Evolutionary conservation across 1,140 invertebrate genomes (phyloP).

Genomic region (Triops longicaudatus): DNA sequence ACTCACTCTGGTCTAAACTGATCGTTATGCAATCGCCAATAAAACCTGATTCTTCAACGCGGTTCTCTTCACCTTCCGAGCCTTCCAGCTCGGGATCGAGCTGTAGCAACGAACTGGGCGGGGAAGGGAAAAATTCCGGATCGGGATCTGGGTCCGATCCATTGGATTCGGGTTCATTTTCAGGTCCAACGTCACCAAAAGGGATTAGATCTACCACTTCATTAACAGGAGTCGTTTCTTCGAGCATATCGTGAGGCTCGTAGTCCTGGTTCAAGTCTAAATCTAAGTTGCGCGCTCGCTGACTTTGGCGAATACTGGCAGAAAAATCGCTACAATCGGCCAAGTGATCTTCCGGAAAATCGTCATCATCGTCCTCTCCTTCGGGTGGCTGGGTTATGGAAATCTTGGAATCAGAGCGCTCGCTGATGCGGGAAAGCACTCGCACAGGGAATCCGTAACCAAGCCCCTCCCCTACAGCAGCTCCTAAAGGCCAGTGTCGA

Average conservation of each 20-base stretch:
- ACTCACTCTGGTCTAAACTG: neutral
- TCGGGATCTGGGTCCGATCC: neutral
- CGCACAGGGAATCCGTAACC: slow-evolving; percentile 25
- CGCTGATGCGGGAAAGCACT: slow-evolving; percentile 28
- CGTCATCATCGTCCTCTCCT: slow-evolving; percentile 7
- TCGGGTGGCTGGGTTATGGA: neutral
- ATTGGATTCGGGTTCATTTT: neutral
- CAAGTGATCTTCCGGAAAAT: slow-evolving; percentile 19
- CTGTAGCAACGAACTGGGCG: slow-evolving; percentile 24
- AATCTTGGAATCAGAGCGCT: slow-evolving; percentile 28
- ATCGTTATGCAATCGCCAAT: neutral
- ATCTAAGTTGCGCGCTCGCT: neutral
- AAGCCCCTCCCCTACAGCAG: slow-evolving; percentile 1
- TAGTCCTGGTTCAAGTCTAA: neutral
- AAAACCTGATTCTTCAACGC: neutral
- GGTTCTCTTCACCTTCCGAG: neutral
- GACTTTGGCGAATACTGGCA: slow-evolving; percentile 17
- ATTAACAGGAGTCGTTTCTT: slow-evolving; percentile 27
- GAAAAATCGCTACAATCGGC: slow-evolving; percentile 27
- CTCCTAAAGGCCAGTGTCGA: slow-evolving; percentile 9
- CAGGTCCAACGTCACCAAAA: neutral
- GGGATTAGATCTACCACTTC: slow-evolving; percentile 18
- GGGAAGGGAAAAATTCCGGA: slow-evolving; percentile 24
- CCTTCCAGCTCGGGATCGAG: neutral
- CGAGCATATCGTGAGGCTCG: slow-evolving; percentile 13